Base-by-base conservation (phyloP, 1,140 invertebrate species). In the Micrasema minimum region DNA sequence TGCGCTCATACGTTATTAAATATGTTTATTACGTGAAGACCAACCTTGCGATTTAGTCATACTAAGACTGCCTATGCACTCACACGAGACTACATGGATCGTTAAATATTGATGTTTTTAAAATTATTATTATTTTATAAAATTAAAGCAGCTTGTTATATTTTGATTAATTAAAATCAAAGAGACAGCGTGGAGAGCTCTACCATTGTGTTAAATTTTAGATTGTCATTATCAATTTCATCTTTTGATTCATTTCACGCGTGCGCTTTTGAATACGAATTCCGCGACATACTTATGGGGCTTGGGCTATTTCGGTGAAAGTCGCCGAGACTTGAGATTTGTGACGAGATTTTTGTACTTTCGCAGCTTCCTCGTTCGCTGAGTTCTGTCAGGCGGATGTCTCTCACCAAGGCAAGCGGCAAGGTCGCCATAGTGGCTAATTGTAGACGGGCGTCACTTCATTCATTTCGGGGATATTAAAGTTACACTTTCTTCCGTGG, bases 241-340 rank as follows among this genome's bases (percentile, higher is more conserved):
- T 64, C 43, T 48, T 64, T 46, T 46, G 59, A 26, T 46, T 46
- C 38, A n/a, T 64, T 64, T 64, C 41, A 64, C 59, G 59, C 43
- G 59, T 64, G 59, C 43, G 43, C 55, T 20, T 53, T 26, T 64
- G 59, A 64, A 64, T 64, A 64, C 10, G 46, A 64, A 64, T 45
- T 46, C 43, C 59, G 46, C 53, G 70, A 55, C 70, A 72, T 38
- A 72, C 70, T 72, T 72, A 55, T 66, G 64, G 23, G 23, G 70
- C 37, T 41, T 45, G 26, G 65, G 45, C 50, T 53, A 64, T 57
- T 53, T 64, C 51, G 71, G 71, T 72, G 71, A 72, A 72, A 72
- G 71, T 72, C 41, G 48, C 16, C 37, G 64, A 66, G 48, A 11
- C 37, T 66, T 55, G 35, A 50, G 38, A 43, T 18, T 18, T 46